Conservation (phyloP, 2,888 invertebrate species). For the Eudemis profundana region DNA sequence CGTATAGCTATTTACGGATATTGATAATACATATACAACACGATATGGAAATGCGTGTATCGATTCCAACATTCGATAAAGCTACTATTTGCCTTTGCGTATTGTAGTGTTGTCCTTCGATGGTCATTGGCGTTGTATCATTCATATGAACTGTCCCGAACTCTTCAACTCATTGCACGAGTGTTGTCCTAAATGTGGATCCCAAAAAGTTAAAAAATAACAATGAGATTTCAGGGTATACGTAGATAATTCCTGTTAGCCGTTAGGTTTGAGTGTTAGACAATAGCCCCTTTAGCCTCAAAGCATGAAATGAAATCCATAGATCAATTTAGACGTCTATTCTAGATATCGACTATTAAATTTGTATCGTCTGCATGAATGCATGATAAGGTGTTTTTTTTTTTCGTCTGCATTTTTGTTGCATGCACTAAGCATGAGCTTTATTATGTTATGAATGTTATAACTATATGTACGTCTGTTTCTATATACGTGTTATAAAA, state of each 20-base stretch:
- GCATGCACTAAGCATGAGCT: conserved; percentile 44
- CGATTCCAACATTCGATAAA: conserved; percentile 8
- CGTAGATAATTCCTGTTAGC: conserved; percentile 63
- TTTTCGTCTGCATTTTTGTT: conserved; percentile 30
- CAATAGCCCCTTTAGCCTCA: conserved; percentile 48
- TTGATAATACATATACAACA: no score
- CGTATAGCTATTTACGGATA: no score
- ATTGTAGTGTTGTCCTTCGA: conserved; percentile 53
- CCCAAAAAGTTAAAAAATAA: conserved; percentile 42
- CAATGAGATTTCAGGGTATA: conserved; percentile 81
- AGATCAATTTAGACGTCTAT: conserved; percentile 15
- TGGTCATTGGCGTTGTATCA: conserved; percentile 47
- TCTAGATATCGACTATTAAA: conserved; percentile 3
- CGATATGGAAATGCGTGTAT: conserved; percentile 1
- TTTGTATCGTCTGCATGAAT: conserved; percentile 48
- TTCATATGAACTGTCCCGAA: conserved; percentile 25
- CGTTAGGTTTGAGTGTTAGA: conserved; percentile 64
- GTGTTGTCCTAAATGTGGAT: conserved; percentile 53
- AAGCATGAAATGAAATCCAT: conserved; percentile 58
- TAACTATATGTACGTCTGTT: conserved; percentile 14
- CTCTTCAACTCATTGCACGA: conserved; percentile 56
- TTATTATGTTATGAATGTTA: conserved; percentile 10
- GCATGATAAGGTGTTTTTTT: conserved; percentile 48
- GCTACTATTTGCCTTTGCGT: conserved; percentile 17
- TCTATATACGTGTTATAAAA: conserved; percentile 6